A percentile compares a stretch with the other conserved stretches of the same genome.
Evolutionary conservation across 2,888 invertebrate genomes (phyloP).

Genomic region (Mechanitis mazaeus): DNA sequence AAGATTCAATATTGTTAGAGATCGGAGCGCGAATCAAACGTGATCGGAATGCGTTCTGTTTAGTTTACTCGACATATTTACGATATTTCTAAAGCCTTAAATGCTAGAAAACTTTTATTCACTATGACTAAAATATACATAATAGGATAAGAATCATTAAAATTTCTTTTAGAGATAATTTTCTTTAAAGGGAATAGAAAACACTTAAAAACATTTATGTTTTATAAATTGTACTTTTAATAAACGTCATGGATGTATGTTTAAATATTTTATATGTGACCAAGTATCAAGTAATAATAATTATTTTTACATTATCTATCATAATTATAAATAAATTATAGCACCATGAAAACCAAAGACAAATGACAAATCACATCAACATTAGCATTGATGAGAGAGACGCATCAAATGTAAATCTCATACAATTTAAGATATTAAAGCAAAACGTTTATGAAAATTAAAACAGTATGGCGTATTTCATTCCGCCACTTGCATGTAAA

Average conservation of each 20-base stretch:
- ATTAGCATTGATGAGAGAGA: conserved; percentile 7
- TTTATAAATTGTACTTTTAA: too few relatives aligned
- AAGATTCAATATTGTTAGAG: conserved; percentile 20
- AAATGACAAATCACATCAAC: conserved; percentile 9
- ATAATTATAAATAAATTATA: not conserved
- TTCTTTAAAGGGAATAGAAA: too few relatives aligned
- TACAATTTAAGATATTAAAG: conserved; percentile 6
- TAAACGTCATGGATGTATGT: too few relatives aligned
- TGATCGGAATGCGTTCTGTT: conserved; percentile 15
- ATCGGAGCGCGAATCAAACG: conserved; percentile 19
- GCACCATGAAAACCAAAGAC: conserved; percentile 5
- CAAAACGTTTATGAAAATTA: conserved; percentile 8
- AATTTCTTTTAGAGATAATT: too few relatives aligned
- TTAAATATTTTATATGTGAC: too few relatives aligned
- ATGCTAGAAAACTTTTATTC: not conserved
- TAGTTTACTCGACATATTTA: conserved; percentile 9
- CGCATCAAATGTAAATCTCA: conserved; percentile 8
- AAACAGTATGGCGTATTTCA: conserved; percentile 12
- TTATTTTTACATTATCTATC: too few relatives aligned
- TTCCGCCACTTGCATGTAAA: conserved; percentile 36
- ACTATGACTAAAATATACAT: too few relatives aligned
- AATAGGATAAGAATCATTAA: too few relatives aligned
- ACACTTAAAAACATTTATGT: too few relatives aligned
- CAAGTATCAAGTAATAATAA: too few relatives aligned
- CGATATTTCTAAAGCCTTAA: not conserved